These are phyloP conservation scores for Paramisgurnus dabryanus DNA, from an alignment of 2,113 vertebrate genomes.

Conservation along the genomic window DNA sequence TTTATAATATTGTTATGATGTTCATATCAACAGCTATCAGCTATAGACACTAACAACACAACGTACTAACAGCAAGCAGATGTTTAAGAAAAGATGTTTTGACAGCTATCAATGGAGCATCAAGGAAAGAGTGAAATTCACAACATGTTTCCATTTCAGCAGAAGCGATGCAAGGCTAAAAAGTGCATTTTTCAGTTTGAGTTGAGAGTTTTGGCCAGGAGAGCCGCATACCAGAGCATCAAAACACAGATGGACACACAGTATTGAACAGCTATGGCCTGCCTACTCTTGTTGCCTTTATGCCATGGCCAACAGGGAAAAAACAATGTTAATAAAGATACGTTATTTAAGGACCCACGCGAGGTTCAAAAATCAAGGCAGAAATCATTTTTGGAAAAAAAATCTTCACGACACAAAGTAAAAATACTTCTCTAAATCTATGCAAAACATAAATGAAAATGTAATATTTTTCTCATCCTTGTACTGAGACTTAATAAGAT, in stretches of 20 bases:
- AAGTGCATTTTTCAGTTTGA: too few species aligned
- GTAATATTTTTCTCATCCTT: not conserved
- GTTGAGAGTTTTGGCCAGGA: slow-evolving; percentile 36
- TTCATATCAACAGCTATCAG: not conserved
- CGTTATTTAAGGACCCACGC: not conserved
- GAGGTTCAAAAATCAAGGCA: not conserved
- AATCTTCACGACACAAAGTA: not conserved
- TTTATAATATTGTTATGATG: not conserved
- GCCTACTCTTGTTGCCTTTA: slow-evolving; percentile 23
- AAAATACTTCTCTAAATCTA: not conserved
- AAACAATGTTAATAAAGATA: not conserved
- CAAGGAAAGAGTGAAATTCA: not conserved
- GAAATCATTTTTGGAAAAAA: not conserved
- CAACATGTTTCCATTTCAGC: slow-evolving; percentile 23
- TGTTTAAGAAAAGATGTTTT: slow-evolving; percentile 26
- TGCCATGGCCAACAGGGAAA: not conserved
- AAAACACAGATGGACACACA: slow-evolving; percentile 43
- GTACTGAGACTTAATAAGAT: not conserved
- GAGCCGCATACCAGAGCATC: not conserved
- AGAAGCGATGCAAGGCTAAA: not conserved
- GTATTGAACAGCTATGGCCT: slow-evolving; percentile 20
- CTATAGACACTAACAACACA: not conserved
- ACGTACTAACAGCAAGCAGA: not conserved
- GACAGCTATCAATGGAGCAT: not conserved
- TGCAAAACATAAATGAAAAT: not conserved